phyloP scores from a whole-genome alignment of 2,797 vertebrate species.

The Enteromius unitaeniatus region DNA sequence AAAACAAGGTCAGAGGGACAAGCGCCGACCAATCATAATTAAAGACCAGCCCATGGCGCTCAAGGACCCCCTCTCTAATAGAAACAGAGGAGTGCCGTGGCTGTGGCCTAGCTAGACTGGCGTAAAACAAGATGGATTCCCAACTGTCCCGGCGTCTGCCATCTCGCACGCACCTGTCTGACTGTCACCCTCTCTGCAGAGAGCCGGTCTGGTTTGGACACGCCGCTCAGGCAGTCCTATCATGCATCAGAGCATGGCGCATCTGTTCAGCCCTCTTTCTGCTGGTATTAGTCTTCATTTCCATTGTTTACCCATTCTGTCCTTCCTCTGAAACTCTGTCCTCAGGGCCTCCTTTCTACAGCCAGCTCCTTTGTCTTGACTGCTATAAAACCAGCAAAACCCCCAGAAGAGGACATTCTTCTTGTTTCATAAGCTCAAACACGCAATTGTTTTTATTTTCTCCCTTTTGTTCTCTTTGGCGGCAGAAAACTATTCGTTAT shows the following conservation, averaged over 20 bases:
- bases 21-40: conserved; percentile 66
- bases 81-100: conserved; percentile 45
- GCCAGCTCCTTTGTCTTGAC: conserved; percentile 30
- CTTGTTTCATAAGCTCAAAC: conserved; percentile 6
- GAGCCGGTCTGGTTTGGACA: conserved; percentile 9
- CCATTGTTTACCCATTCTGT: conserved; percentile 55
- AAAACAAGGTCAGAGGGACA: conserved; percentile 64
- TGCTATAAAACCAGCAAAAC: conserved; percentile 25
- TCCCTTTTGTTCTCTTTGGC: not conserved
- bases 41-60: conserved; percentile 48
- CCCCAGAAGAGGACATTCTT: not conserved
- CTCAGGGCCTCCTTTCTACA: conserved; percentile 42
- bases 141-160: not conserved
- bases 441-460: not conserved
- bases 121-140: conserved; percentile 63
- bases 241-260: conserved; percentile 34
- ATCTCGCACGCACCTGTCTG: conserved; percentile 22
- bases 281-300: conserved; percentile 56
- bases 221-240: conserved; percentile 24
- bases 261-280: conserved; percentile 35
- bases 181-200: conserved; percentile 26
- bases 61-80: conserved; percentile 61
- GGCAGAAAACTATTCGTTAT: not conserved
- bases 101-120: conserved; percentile 22
- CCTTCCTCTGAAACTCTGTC: conserved; percentile 43